Evolutionary conservation across 2,797 vertebrate species (phyloP).

Genomic region (Enteromius fasciolatus): DNA sequence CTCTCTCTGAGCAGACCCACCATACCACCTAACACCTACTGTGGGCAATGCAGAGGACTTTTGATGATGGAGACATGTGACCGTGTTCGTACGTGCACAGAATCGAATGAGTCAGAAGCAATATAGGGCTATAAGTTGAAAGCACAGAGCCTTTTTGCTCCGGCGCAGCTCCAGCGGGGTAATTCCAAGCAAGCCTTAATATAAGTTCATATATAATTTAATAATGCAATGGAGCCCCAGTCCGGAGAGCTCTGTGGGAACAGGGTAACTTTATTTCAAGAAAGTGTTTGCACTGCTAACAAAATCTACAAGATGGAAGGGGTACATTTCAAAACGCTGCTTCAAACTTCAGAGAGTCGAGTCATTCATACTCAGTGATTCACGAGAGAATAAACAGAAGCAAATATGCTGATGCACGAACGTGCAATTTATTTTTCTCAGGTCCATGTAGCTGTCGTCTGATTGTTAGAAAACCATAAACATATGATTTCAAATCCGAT

Average conservation of each 20-base stretch:
- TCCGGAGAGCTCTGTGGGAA: constrained; percentile 10
- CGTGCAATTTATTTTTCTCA: background rate
- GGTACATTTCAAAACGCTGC: background rate
- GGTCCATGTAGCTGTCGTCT: background rate
- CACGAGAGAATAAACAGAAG: background rate
- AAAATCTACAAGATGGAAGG: background rate
- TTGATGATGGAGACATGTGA: constrained; percentile 37
- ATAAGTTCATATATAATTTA: constrained; percentile 33
- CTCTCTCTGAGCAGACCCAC: constrained; percentile 27
- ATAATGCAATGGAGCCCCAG: constrained; percentile 27
- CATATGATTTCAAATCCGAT: background rate
- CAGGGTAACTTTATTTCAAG: constrained; percentile 12
- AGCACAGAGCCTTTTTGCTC: constrained; percentile 2
- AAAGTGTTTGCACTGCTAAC: constrained; percentile 24
- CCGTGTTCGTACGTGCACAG: background rate
- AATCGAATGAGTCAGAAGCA: constrained; percentile 6
- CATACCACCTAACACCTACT: constrained; percentile 44
- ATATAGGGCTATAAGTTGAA: constrained; percentile 14
- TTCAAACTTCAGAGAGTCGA: background rate
- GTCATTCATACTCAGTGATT: background rate
- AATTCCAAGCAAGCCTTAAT: constrained; percentile 20
- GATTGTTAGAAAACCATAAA: constrained; percentile 4
- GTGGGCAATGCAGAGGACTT: constrained; percentile 5
- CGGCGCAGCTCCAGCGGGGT: background rate
- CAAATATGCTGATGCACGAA: background rate